Base-by-base conservation (phyloP, 1,140 invertebrate species). In the Lordiphosa collinella region DNA sequence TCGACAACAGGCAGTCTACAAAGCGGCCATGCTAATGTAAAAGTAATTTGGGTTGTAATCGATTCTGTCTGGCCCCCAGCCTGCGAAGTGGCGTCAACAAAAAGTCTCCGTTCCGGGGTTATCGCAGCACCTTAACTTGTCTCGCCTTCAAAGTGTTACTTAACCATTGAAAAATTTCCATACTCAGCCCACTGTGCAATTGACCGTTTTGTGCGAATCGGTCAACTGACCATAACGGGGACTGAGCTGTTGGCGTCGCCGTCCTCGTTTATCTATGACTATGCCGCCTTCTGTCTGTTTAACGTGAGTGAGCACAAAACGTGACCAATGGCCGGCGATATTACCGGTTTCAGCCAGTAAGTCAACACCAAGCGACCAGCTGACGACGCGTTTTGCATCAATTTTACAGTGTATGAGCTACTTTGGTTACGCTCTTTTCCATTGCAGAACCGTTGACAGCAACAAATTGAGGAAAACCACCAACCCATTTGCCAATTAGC, bases 221-320 rank as follows among this genome's bases (percentile, higher is more conserved):
- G 44, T 46, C 16, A 38, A 38, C 25, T 37, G 56, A 52, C 34
- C 48, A 49, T 11, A 48, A 25, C 13, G 13, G n/a, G 9, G 31
- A 5, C 44, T 11, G 2, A 3, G 10, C 44, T 37, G 34, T 13
- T 32, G 13, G 35, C 44, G 52, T 56, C 35, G 32, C 9, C 34
- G 35, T 29, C 47, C n/a, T 7, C 31, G 38, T 43, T 7, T 29
- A 54, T 43, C 48, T 68, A 18, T 50, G 16, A 50, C 37, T 44
- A 61, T 47, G 52, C 37, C 25, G 41, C 14, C 31, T 16, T 36
- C 38, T 48, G 48, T 46, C 46, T 32, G 49, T 51, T 47, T 48
- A 2, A 29, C 61, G 66, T 53, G 57, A 78, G 68, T 84, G 61
- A 62, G 35, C 44, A 4, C 5, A 41, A 84, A 84, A 84, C 78